Evolutionary conservation across 2,113 vertebrate species (phyloP).

Genomic region (Muntiacus reevesi): DNA sequence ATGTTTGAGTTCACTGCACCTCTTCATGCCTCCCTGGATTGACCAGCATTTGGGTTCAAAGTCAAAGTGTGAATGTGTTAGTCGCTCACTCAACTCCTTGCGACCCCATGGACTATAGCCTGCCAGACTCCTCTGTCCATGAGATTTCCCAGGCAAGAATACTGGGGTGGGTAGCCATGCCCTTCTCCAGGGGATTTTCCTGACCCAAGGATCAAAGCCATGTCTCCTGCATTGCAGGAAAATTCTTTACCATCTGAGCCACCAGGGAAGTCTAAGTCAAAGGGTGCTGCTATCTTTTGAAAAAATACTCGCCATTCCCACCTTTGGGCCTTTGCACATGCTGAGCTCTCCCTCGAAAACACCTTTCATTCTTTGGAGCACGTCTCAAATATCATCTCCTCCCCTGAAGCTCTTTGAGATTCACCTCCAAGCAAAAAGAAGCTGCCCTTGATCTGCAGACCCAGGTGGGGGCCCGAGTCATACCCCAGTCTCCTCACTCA

Average conservation of each 20-base stretch:
- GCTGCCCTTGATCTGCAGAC: background rate
- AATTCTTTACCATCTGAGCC: background rate
- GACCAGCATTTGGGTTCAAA: background rate
- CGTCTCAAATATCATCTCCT: background rate
- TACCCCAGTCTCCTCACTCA: fast-evolving
- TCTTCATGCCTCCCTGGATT: background rate
- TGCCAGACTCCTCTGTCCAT: background rate
- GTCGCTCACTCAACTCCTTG: background rate
- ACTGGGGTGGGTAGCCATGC: background rate
- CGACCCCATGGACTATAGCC: background rate
- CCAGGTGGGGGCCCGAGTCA: background rate
- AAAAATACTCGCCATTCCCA: background rate
- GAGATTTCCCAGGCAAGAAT: background rate
- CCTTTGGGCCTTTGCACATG: background rate
- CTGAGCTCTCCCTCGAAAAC: background rate
- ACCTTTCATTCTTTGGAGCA: background rate
- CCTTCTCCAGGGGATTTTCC: background rate
- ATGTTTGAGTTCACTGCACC: background rate
- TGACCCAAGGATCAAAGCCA: background rate
- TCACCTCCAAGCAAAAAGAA: background rate
- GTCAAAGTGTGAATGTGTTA: background rate
- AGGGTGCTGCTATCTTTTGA: background rate
- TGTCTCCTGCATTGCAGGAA: background rate
- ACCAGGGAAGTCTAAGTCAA: background rate
- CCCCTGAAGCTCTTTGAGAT: background rate